These are phyloP conservation scores for Gouania willdenowi DNA, from an alignment of 2,797 vertebrate species.

Conservation along the genomic window DNA sequence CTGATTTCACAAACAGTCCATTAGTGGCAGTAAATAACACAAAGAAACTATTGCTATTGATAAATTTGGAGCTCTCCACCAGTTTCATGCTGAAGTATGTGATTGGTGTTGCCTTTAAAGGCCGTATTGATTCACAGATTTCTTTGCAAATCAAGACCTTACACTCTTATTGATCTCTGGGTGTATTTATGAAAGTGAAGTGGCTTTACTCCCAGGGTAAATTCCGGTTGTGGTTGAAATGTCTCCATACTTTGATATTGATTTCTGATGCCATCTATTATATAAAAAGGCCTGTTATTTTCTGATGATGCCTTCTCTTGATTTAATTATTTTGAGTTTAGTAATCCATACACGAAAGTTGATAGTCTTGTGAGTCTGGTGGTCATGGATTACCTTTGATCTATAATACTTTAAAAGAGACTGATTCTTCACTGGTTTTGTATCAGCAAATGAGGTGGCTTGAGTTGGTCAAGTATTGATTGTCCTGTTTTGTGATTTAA, in stretches of 20 bases:
- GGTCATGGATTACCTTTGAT: too few relatives aligned
- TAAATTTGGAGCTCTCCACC: too few relatives aligned
- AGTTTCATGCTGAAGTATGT: neutral
- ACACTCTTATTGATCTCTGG: constrained; percentile 8
- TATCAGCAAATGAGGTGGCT: neutral
- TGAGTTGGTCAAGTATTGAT: neutral
- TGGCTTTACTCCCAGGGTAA: neutral
- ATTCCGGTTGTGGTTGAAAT: neutral
- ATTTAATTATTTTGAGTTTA: neutral
- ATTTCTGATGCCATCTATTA: neutral
- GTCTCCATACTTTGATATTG: constrained; percentile 1
- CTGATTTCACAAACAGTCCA: too few relatives aligned
- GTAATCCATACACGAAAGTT: constrained; percentile 1
- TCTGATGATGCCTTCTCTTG: neutral
- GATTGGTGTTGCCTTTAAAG: constrained; percentile 1
- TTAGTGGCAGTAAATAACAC: too few relatives aligned
- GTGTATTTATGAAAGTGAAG: neutral
- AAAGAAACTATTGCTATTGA: too few relatives aligned
- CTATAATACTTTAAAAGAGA: constrained; percentile 4
- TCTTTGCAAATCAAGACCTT: constrained; percentile 2
- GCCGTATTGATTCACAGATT: constrained; percentile 7
- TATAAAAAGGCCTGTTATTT: neutral
- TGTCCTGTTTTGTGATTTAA: neutral
- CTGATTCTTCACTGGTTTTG: neutral
- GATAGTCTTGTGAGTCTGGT: constrained; percentile 1